These are phyloP conservation scores for Megaleporinus macrocephalus DNA, from an alignment of 2,113 vertebrate genomes.

Conservation along the genomic window DNA sequence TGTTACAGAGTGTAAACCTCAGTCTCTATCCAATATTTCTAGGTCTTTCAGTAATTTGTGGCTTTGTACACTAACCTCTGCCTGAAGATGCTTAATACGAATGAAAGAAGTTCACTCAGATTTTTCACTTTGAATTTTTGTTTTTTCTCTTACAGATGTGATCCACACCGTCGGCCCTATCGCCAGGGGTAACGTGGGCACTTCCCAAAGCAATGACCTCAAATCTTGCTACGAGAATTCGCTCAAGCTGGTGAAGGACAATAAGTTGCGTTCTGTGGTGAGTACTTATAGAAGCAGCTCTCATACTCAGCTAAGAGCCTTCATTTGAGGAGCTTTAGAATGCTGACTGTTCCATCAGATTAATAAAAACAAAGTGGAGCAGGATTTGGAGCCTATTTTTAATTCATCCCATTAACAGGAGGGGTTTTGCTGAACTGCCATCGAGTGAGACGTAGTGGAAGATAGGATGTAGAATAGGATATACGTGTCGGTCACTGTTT, in stretches of 20 bases:
- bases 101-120: neutral
- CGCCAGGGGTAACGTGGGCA: slow-evolving; percentile 88
- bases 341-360: neutral
- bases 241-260: slow-evolving; percentile 88
- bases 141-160: slow-evolving; percentile 82
- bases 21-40: neutral
- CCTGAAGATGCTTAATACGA: neutral
- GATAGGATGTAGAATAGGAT: too few species aligned
- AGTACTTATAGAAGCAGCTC: slow-evolving; percentile 69
- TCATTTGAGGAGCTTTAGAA: neutral
- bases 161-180: slow-evolving; percentile 97
- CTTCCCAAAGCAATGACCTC: slow-evolving; percentile 87
- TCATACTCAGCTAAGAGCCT: too few species aligned
- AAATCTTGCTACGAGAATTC: slow-evolving; percentile 93
- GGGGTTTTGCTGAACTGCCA: too few species aligned
- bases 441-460: too few species aligned
- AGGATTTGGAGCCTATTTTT: neutral
- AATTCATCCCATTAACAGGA: neutral
- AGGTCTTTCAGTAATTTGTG: neutral
- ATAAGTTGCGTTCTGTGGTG: slow-evolving; percentile 90
- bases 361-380: neutral
- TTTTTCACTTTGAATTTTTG: too few species aligned
- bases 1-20: neutral
- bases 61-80: neutral
- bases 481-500: too few species aligned